phyloP scores from a whole-genome alignment of 2,113 vertebrate genomes.

The Dascyllus trimaculatus region DNA sequence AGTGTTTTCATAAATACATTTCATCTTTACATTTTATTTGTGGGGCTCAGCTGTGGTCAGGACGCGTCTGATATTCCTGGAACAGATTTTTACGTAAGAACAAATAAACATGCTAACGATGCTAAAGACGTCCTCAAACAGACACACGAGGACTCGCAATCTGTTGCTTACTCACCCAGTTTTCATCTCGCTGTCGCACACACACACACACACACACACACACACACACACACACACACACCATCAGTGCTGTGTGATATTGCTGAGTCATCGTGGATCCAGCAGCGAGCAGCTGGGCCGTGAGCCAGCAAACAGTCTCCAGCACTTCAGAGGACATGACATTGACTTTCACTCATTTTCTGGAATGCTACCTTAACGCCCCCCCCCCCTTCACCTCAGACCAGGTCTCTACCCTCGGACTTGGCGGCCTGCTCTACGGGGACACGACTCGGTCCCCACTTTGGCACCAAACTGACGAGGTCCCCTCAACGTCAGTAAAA shows the following conservation, averaged over 20 bases:
- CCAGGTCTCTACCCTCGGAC: background rate
- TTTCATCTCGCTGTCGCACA: constrained; percentile 48
- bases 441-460: background rate
- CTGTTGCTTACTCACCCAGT: constrained; percentile 58
- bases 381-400: too few relatives aligned
- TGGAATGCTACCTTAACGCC: background rate
- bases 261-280: constrained; percentile 64
- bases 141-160: constrained; percentile 32
- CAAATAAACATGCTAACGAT: constrained; percentile 11
- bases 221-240: constrained; percentile 21
- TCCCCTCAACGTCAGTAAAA: background rate
- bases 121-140: constrained; percentile 25
- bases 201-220: constrained; percentile 7
- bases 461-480: background rate
- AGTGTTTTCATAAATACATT: background rate
- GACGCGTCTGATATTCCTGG: background rate
- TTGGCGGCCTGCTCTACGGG: background rate
- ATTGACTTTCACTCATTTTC: background rate
- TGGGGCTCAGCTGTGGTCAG: background rate
- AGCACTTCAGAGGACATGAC: constrained; percentile 14
- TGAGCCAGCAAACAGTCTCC: constrained; percentile 37
- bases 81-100: constrained; percentile 26
- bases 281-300: constrained; percentile 46
- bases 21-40: background rate
- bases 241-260: constrained; percentile 48